These are phyloP conservation scores for Melipona quadrifasciata DNA, from an alignment of 1,140 invertebrate species.

Conservation along the genomic window DNA sequence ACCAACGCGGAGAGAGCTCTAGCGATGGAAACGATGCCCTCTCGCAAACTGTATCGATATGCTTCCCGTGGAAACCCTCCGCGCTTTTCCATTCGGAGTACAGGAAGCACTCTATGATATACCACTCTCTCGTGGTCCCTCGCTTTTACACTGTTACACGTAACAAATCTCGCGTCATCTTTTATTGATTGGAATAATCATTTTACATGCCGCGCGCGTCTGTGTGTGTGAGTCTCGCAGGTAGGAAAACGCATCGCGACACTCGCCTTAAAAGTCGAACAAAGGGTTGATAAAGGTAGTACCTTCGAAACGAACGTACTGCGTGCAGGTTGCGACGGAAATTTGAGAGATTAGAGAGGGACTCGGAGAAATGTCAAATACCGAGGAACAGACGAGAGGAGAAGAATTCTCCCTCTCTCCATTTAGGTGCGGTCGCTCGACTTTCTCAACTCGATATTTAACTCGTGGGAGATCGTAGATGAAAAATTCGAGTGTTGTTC, in stretches of 20 bases:
- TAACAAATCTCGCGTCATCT: not conserved
- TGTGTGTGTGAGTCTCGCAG: too few relatives aligned
- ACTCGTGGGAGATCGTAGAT: not conserved
- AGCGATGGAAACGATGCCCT: conserved; percentile 28
- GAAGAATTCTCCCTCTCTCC: not conserved
- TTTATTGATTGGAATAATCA: not conserved
- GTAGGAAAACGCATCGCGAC: not conserved
- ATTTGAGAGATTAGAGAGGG: not conserved
- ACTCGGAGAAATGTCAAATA: not conserved
- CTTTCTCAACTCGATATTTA: not conserved
- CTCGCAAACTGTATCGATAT: conserved; percentile 27
- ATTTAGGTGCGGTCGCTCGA: too few relatives aligned
- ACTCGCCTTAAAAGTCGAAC: not conserved
- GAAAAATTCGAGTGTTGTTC: not conserved
- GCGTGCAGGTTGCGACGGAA: not conserved
- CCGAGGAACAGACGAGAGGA: not conserved
- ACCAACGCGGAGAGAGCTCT: conserved; percentile 20
- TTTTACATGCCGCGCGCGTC: not conserved
- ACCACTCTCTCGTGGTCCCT: not conserved
- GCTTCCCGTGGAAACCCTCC: not conserved
- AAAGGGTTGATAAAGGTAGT: not conserved
- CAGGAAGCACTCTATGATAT: not conserved
- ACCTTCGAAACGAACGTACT: too few relatives aligned
- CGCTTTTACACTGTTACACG: not conserved
- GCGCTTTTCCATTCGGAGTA: not conserved